phyloP scores from a whole-genome alignment of 2,888 invertebrate species.

The Agonopterix alstromeriana region DNA sequence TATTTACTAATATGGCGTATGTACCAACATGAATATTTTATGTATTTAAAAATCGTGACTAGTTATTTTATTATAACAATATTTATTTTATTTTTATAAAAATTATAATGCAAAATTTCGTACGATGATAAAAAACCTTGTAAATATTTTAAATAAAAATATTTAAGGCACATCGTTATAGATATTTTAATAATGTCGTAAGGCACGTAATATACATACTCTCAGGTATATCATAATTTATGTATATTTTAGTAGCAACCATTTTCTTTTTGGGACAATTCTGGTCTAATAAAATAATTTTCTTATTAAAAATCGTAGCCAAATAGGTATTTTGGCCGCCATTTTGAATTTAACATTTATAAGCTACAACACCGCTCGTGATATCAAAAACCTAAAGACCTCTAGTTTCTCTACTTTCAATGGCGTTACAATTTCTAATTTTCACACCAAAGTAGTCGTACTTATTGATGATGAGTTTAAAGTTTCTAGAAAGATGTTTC shows the following conservation, averaged over 20 bases:
- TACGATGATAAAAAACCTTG: conserved; percentile 20
- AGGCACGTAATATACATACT: not conserved
- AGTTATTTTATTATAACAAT: conserved; percentile 22
- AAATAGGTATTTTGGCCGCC: conserved; percentile 6
- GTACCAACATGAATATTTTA: conserved; percentile 27
- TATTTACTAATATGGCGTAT: conserved; percentile 35
- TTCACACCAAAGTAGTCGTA: no score
- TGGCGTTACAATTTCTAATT: no score
- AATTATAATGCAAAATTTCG: conserved; percentile 18
- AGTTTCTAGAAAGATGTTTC: no score
- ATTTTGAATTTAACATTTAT: not conserved
- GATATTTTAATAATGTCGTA: not conserved
- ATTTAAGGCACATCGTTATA: conserved; percentile 28
- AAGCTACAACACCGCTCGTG: conserved; percentile 7
- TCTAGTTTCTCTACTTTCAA: not conserved
- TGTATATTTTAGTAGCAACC: no score
- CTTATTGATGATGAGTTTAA: no score
- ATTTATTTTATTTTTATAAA: conserved; percentile 20
- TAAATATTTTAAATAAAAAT: conserved; percentile 40
- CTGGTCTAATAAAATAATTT: no score
- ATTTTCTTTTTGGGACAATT: no score
- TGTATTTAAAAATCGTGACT: conserved; percentile 20
- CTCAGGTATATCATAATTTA: no score
- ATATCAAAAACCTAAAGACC: conserved; percentile 3
- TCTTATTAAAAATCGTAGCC: no score